phyloP scores from a whole-genome alignment of 1,140 invertebrate genomes.

The Thalassaphorura encarpata region DNA sequence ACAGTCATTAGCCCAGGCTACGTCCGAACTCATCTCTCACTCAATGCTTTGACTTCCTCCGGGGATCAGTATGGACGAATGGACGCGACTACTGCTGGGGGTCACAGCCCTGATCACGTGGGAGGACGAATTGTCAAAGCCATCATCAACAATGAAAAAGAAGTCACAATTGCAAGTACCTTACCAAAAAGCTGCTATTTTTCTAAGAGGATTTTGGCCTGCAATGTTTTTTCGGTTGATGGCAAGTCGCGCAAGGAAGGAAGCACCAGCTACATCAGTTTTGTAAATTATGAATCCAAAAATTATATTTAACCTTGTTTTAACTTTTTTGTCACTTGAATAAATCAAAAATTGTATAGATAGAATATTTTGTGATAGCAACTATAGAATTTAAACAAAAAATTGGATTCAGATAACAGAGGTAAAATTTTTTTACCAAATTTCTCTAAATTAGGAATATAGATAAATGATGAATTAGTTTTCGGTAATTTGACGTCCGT shows the following conservation, averaged over 20 bases:
- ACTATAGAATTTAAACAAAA: no score
- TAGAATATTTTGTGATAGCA: no score
- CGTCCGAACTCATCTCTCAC: constrained; percentile 72
- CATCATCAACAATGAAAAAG: constrained; percentile 55
- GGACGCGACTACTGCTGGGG: constrained; percentile 65
- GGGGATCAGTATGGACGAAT: constrained; percentile 64
- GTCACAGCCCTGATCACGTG: constrained; percentile 60
- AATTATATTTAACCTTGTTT: no score
- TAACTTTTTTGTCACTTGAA: no score
- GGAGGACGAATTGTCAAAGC: constrained; percentile 58
- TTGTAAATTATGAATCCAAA: no score
- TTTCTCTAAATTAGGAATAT: no score
- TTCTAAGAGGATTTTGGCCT: constrained; percentile 57
- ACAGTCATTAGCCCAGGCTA: constrained; percentile 71
- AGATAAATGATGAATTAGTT: no score
- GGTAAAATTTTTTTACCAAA: no score
- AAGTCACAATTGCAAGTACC: constrained; percentile 58
- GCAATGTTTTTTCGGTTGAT: constrained; percentile 71
- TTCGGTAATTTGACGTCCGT: no score
- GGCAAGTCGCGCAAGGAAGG: constrained; percentile 34
- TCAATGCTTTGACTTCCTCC: constrained; percentile 74
- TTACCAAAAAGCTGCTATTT: constrained; percentile 58
- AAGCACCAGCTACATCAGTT: no score
- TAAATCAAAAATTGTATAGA: no score
- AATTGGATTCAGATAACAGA: no score